Percentiles rank a stretch among this genome's conserved stretches.
These are phyloP conservation scores for Alethe castanea DNA, from an alignment of 2,113 vertebrate genomes.

Conservation along the genomic window DNA sequence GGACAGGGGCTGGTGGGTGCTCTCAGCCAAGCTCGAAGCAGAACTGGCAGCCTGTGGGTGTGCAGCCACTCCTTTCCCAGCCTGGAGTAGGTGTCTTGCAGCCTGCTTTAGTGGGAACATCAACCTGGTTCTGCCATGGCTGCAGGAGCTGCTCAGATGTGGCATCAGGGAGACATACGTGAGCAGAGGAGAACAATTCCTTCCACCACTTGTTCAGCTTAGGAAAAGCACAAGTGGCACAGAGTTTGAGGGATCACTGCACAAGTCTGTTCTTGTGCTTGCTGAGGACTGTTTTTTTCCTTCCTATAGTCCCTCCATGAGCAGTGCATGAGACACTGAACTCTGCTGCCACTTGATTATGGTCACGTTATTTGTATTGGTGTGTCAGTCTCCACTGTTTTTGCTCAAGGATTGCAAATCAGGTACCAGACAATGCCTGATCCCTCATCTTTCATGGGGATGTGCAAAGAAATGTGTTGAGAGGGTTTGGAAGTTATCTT, in stretches of 20 bases:
- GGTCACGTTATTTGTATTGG: neutral
- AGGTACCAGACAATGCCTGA: neutral
- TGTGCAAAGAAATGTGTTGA: neutral
- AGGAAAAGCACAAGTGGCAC: neutral
- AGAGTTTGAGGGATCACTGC: neutral
- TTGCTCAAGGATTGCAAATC: neutral
- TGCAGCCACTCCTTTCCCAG: neutral
- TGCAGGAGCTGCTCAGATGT: neutral
- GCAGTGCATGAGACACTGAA: neutral
- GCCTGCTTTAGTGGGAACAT: neutral
- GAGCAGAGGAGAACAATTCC: neutral
- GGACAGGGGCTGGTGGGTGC: neutral
- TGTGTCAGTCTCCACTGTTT: neutral
- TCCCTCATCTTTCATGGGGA: neutral
- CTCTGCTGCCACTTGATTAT: neutral
- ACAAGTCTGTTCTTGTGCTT: neutral
- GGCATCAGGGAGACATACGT: rapidly evolving
- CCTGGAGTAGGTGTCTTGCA: neutral
- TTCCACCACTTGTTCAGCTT: neutral
- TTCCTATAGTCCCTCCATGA: neutral
- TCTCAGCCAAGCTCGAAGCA: rapidly evolving
- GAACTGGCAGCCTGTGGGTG: neutral
- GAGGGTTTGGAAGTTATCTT: neutral
- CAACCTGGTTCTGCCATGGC: neutral
- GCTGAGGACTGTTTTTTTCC: neutral